Percentiles rank a stretch among this genome's conserved stretches.
Evolutionary conservation across 2,113 vertebrate genomes (phyloP).

Genomic region (Esox niger): DNA sequence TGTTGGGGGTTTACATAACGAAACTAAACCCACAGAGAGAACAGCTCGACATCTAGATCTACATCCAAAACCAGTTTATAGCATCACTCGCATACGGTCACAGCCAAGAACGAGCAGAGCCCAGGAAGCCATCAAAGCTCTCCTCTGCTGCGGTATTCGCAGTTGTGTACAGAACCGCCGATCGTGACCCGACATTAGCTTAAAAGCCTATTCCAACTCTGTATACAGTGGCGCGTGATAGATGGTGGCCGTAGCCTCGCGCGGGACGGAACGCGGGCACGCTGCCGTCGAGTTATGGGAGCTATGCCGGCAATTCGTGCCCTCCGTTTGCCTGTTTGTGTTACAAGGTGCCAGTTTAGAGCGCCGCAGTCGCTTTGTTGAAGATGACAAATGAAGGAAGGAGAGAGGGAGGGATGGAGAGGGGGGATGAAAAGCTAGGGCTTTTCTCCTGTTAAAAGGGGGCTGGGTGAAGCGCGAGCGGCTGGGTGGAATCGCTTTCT

Average conservation of each 20-base stretch:
- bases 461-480: background rate
- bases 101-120: background rate
- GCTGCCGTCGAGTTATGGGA: slow-evolving; percentile 11
- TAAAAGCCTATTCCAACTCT: slow-evolving; percentile 54
- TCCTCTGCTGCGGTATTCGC: slow-evolving; percentile 44
- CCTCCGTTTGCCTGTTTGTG: slow-evolving; percentile 20
- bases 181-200: slow-evolving; percentile 48
- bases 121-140: slow-evolving; percentile 4
- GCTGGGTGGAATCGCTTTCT: background rate
- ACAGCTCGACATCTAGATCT: background rate
- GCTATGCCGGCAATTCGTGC: background rate
- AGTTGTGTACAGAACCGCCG: slow-evolving; percentile 54
- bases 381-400: slow-evolving; percentile 1
- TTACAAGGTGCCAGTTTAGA: background rate
- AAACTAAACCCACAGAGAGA: no score
- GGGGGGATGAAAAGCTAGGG: background rate
- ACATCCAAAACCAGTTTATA: background rate
- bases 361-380: slow-evolving; percentile 2
- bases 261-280: slow-evolving; percentile 17
- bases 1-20: no score
- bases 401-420: background rate
- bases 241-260: slow-evolving; percentile 47
- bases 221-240: slow-evolving; percentile 57
- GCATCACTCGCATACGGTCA: background rate
- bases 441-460: slow-evolving; percentile 14